A percentile compares a stretch with the other conserved stretches of the same genome.
These are phyloP conservation scores for Yasuhikotakia modesta DNA, from an alignment of 2,797 vertebrate species.

Conservation along the genomic window DNA sequence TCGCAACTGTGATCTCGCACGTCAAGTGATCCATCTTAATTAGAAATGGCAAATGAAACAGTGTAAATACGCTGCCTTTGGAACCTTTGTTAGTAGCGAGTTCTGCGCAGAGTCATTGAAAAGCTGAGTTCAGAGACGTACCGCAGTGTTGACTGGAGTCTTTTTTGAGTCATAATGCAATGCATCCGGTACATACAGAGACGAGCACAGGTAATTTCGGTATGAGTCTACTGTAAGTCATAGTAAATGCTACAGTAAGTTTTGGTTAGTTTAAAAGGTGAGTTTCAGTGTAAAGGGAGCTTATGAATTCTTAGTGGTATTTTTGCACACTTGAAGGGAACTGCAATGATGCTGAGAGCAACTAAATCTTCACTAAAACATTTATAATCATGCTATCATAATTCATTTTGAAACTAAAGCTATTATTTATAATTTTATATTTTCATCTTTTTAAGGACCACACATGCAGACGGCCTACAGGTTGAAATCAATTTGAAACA, in stretches of 20 bases:
- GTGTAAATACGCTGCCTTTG: constrained; percentile 53
- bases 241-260: not conserved
- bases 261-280: not conserved
- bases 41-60: constrained; percentile 60
- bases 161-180: constrained; percentile 6
- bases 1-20: constrained; percentile 80
- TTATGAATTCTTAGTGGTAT: not conserved
- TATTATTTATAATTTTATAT: not conserved
- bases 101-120: not conserved
- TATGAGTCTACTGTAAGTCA: not conserved
- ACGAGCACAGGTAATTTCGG: not conserved
- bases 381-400: not conserved
- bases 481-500: too few relatives aligned
- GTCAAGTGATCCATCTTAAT: constrained; percentile 81
- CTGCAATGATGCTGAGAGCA: not conserved
- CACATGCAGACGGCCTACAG: not conserved
- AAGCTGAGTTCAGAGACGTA: not conserved
- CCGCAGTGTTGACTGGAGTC: not conserved
- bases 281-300: not conserved
- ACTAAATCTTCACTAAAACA: not conserved
- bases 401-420: not conserved
- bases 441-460: not conserved
- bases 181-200: not conserved
- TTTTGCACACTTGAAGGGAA: not conserved
- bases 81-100: constrained; percentile 17